phyloP scores from a whole-genome alignment of 1,140 invertebrate genomes.

The Drosophila mojavensis region DNA sequence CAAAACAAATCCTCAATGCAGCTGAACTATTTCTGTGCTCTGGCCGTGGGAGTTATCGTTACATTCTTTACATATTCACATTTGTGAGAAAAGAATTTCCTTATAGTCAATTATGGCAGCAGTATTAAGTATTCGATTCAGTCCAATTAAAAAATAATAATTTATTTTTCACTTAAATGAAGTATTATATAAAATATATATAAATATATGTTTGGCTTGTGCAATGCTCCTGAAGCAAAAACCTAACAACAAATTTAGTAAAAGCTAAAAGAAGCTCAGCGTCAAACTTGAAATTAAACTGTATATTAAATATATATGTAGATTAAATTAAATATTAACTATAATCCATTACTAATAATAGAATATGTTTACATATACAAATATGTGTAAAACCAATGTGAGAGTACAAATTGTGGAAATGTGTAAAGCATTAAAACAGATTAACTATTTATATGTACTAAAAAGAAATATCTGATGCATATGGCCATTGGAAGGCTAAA shows the following conservation, averaged over 20 bases:
- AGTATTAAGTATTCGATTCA: constrained; percentile 50
- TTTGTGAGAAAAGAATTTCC: constrained; percentile 32
- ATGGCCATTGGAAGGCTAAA: neutral
- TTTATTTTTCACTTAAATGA: constrained; percentile 13
- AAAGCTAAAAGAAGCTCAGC: constrained; percentile 1
- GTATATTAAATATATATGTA: neutral
- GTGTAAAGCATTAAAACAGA: constrained; percentile 19
- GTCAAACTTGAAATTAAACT: constrained; percentile 14
- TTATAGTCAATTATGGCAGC: constrained; percentile 33
- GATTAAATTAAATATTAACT: constrained; percentile 11
- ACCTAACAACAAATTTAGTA: neutral
- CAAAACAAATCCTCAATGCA: constrained; percentile 45
- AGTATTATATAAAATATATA: constrained; percentile 26
- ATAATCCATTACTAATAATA: constrained; percentile 26
- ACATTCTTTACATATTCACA: constrained; percentile 57
- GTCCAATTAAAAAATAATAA: constrained; percentile 14
- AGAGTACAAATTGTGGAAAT: constrained; percentile 67
- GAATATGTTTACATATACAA: constrained; percentile 25
- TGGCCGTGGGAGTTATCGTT: constrained; percentile 57
- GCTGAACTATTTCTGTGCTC: constrained; percentile 65
- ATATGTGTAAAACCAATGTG: constrained; percentile 21
- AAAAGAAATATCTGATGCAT: neutral
- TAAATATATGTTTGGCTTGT: constrained; percentile 48
- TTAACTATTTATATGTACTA: constrained; percentile 10
- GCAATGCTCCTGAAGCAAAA: constrained; percentile 6